Base-by-base conservation (phyloP, 2,797 vertebrate genomes). In the Hydrocynus forskahlii region DNA sequence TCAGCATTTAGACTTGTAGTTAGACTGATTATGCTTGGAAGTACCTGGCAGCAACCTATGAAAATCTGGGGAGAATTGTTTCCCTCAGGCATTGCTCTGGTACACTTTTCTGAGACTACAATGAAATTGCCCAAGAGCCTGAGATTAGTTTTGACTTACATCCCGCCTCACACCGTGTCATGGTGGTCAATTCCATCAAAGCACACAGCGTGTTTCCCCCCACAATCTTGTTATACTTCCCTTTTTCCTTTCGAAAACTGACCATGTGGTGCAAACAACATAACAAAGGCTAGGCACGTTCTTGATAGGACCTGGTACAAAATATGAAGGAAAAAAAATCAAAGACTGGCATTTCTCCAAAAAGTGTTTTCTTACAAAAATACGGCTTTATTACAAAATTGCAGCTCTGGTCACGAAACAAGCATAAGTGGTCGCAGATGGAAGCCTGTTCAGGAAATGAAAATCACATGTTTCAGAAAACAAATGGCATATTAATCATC, bases 111-210 rank as follows among this genome's bases (percentile, higher is more conserved):
- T 82, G 59, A 29, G 69, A 85, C 74, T 52, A 66, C 74, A 60
- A 67, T 75, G 76, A 85, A 80, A 83, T 81, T 80, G 59, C 67
- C 80, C 62, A 67, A 50, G 52, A 67, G 52, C n/a, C 40, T 63
- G 72, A 81, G 74, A 86, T 86, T 84, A 84, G 77, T 82, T 87
- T 83, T 59, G 64, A 81, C 76, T 87, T 83, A 75, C 76, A 87
- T 84, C 75, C 81, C 43, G 82, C 79, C 83, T 75, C 72, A 43
- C 55, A 73, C 38, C 79, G 83, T 86, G 85, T 86, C 78, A 84
- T 68, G 78, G 83, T 84, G 81, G 81, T 83, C 81, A 74, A 79
- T 81, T 85, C 72, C 68, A 80, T 85, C 83, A 85, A 83, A 81
- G 79, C 81, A 84, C 60, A 84, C 64, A 62, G 60, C 19, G 6